Conservation (phyloP, 2,888 invertebrate species). For the Nebria salina region DNA sequence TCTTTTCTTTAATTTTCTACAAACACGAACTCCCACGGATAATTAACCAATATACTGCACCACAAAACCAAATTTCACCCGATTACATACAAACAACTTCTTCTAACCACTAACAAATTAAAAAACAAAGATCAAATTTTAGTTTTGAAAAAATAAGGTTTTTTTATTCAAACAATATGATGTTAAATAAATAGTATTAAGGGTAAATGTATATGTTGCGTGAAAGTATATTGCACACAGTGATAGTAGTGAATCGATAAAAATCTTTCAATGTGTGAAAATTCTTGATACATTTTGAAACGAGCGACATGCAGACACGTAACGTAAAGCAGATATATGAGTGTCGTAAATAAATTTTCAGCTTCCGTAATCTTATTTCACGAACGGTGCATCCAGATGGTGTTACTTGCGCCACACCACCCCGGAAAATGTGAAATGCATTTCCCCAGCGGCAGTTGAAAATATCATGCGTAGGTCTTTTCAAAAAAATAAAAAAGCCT, state of each 20-base stretch:
- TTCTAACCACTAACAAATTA: neutral
- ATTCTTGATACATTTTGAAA: constrained; percentile 9
- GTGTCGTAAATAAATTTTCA: constrained; percentile 42
- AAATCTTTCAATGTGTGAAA: neutral
- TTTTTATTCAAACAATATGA: no score
- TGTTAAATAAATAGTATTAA: no score
- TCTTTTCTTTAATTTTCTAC: constrained; percentile 31
- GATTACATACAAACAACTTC: constrained; percentile 8
- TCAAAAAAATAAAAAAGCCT: constrained; percentile 22
- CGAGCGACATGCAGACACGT: neutral
- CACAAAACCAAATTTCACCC: neutral
- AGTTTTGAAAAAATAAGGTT: no score
- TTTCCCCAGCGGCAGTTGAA: constrained; percentile 24
- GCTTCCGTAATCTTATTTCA: constrained; percentile 43
- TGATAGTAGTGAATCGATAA: no score
- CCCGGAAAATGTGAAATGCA: constrained; percentile 57
- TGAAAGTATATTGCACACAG: no score
- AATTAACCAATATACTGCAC: constrained; percentile 17
- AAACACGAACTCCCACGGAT: constrained; percentile 25
- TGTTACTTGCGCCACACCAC: constrained; percentile 61
- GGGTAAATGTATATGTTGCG: no score
- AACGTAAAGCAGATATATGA: constrained; percentile 18
- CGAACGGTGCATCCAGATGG: constrained; percentile 50
- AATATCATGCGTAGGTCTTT: constrained; percentile 21
- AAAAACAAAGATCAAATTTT: neutral